Base-by-base conservation (phyloP, 2,797 vertebrate genomes). In the Coluber constrictor region DNA sequence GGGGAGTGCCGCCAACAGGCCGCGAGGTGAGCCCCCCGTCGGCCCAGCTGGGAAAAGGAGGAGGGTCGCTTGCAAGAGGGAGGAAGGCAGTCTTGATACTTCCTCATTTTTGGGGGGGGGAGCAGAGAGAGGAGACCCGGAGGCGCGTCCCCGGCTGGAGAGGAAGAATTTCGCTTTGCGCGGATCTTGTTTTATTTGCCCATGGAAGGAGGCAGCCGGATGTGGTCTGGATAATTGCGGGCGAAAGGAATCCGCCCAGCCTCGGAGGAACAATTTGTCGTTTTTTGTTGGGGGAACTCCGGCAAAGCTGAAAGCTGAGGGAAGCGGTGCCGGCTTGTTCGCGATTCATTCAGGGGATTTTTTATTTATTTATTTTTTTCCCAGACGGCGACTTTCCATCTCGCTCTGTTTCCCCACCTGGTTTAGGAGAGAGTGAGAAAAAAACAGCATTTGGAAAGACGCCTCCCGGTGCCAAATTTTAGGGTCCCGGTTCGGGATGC, bases 1-100 rank as follows among this genome's bases (percentile, higher is more conserved):
- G 99, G 99, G 5, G 94, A 96, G 51, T 99, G 99, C 97, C 97
- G 94, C 32, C 98, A 97, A 90, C 94, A 96, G 97, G 97, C 29
- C 95, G 96, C 96, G 57, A 96, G 97, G 97, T 98, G 92, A 97
- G 97, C 7, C 43, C 59, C 47, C 1, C 59, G 8, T 4, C 59
- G 8, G 5, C 16, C 16, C 9, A 8, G 1, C 10, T 1, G 4
- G 5, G 29, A 7, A 59, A 15, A 15, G 5, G 20, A 51, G 5
- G 5, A 8, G 57, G n/a, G 12, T 13, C 57, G 11, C 23, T 37
- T 37, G 13, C 5, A 6, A 29, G 27, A 6, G 86, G 18, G 32
- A 0, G 29, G 9, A n/a, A 9, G 15, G 29, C 2, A 70, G 5
- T 10, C 51, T 10, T 54, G 9, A 10, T 10, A 10, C 8, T 54